Evolutionary conservation across 2,113 vertebrate genomes (phyloP).

Genomic region (Coptodon rendalli): DNA sequence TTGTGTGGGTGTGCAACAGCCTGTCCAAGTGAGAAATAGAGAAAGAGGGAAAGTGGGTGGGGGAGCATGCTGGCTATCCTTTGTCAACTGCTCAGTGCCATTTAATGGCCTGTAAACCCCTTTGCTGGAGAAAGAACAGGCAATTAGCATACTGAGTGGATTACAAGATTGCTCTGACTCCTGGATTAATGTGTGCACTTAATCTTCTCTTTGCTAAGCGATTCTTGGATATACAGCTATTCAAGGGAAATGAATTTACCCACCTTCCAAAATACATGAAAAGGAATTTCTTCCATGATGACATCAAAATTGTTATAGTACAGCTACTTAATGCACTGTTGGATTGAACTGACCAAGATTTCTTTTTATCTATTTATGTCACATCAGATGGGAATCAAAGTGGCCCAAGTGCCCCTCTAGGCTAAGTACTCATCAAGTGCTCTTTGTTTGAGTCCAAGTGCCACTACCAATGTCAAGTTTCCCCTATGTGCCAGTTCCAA

Average conservation of each 20-base stretch:
- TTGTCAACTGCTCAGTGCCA: conserved; percentile 71
- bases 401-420: not conserved
- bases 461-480: not conserved
- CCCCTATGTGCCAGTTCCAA: not conserved
- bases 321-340: not conserved
- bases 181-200: conserved; percentile 74
- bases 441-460: not conserved
- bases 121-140: conserved; percentile 67
- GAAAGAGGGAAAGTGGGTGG: conserved; percentile 9
- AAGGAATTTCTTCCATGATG: not conserved
- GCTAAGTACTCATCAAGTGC: not conserved
- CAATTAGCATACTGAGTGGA: conserved; percentile 75
- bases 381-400: not conserved
- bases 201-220: conserved; percentile 70
- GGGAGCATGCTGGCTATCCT: conserved; percentile 51
- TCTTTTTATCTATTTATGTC: not conserved
- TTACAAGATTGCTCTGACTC: conserved; percentile 71
- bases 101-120: conserved; percentile 71
- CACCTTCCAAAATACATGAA: conserved; percentile 19
- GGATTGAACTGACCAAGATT: not conserved
- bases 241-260: conserved; percentile 39
- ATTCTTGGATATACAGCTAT: conserved; percentile 57
- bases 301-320: not conserved
- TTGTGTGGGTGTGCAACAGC: conserved; percentile 44
- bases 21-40: conserved; percentile 48